Conservation (phyloP, 2,888 invertebrate species). For the Prostheceraeus crozeri region DNA sequence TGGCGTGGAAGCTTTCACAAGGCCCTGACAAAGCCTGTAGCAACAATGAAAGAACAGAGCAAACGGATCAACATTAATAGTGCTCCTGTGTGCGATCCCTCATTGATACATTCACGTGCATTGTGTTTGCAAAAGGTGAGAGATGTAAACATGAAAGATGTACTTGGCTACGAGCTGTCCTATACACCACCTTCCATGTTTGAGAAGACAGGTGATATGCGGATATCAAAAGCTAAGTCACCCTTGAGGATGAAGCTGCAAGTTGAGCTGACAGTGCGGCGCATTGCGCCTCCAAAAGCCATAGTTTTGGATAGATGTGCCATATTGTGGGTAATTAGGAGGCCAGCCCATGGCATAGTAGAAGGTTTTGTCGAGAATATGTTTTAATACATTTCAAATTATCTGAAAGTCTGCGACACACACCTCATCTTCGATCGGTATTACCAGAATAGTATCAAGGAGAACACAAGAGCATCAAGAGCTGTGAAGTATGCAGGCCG, state of each 20-base stretch:
- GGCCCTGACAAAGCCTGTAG: too few species aligned
- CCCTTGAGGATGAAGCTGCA: constrained; percentile 36
- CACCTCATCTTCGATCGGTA: constrained; percentile 22
- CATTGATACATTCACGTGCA: too few species aligned
- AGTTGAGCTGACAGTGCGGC: constrained; percentile 29
- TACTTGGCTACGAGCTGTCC: too few species aligned
- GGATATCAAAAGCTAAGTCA: constrained; percentile 32
- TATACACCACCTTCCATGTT: constrained; percentile 37
- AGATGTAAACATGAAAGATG: too few species aligned
- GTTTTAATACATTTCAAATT: constrained; percentile 7
- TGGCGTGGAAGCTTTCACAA: too few species aligned
- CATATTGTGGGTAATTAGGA: too few species aligned
- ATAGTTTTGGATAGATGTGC: too few species aligned
- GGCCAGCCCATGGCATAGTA: constrained; percentile 24
- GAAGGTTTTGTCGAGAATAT: not conserved
- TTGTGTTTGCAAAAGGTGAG: too few species aligned
- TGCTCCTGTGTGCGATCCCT: too few species aligned
- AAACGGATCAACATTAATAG: too few species aligned
- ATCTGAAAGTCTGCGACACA: not conserved
- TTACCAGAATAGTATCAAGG: constrained; percentile 11
- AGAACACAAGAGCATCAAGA: constrained; percentile 1
- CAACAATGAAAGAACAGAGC: too few species aligned
- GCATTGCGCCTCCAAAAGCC: not conserved
- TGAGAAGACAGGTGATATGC: constrained; percentile 34
- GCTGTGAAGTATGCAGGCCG: not conserved